Conservation (phyloP, 2,113 vertebrate genomes). For the Seriola quinqueradiata region DNA sequence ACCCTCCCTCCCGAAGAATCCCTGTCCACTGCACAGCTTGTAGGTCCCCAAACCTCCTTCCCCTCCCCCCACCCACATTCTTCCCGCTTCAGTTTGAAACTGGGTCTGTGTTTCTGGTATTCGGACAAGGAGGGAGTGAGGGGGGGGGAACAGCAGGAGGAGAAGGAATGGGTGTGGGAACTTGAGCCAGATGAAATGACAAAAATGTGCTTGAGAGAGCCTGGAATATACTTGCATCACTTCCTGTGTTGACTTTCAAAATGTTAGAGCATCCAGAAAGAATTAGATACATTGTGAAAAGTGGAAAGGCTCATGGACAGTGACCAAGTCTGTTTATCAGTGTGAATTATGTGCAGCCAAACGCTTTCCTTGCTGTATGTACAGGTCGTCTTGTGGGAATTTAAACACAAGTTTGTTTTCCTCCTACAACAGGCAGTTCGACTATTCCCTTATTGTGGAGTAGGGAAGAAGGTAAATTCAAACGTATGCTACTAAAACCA, state of each 20-base stretch:
- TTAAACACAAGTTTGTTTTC: constrained; percentile 47
- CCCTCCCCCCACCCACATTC: constrained; percentile 65
- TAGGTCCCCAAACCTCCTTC: constrained; percentile 43
- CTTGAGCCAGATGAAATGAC: constrained; percentile 61
- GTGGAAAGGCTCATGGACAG: not conserved
- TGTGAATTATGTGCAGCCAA: not conserved
- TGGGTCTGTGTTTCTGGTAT: constrained; percentile 67
- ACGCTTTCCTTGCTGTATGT: not conserved
- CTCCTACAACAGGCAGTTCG: constrained; percentile 67
- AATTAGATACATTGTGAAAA: not conserved
- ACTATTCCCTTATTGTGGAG: constrained; percentile 75
- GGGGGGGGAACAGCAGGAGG: not conserved
- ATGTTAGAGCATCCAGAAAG: not conserved
- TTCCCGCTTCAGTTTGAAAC: constrained; percentile 72
- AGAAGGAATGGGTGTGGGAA: constrained; percentile 33
- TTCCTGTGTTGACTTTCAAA: constrained; percentile 72
- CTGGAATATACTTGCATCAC: constrained; percentile 37
- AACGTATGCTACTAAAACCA: not conserved
- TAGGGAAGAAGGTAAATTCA: constrained; percentile 76
- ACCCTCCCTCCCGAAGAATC: constrained; percentile 52
- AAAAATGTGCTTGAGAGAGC: constrained; percentile 40
- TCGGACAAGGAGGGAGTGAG: constrained; percentile 47
- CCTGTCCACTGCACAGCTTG: constrained; percentile 11
- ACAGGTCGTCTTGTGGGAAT: not conserved
- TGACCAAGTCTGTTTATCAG: constrained; percentile 29